A percentile compares a stretch with the other conserved stretches of the same genome.
These are phyloP conservation scores for Bergia sp. DNA, from an alignment of 92 coral and sea anemone genomes.

Conservation along the genomic window DNA sequence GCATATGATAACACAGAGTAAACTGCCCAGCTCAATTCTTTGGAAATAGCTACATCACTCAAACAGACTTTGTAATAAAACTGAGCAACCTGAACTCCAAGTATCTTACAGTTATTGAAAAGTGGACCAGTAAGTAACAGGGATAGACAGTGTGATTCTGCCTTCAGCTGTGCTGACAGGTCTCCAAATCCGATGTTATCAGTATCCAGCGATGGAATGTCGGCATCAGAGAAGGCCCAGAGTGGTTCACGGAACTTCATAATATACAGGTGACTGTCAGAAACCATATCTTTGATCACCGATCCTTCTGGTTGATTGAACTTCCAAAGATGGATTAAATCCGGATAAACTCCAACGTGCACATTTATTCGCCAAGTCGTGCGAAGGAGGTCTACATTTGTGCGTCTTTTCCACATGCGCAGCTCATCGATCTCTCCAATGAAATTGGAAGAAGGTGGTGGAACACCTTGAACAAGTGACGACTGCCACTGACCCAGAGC, in stretches of 20 bases:
- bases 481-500: conserved; percentile 71
- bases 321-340: conserved; percentile 70
- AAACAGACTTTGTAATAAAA: conserved; percentile 86
- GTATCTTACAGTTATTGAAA: conserved; percentile 62
- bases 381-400: conserved; percentile 53
- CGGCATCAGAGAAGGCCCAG: conserved; percentile 88
- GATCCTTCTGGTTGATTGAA: conserved; percentile 62
- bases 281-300: conserved; percentile 46
- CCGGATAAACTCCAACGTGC: conserved; percentile 38
- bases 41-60: conserved; percentile 67
- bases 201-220: conserved; percentile 58
- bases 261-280: conserved; percentile 43
- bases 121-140: conserved; percentile 79
- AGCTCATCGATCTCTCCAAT: conserved; percentile 64
- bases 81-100: conserved; percentile 74
- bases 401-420: conserved; percentile 66
- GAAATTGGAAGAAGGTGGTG: conserved; percentile 49
- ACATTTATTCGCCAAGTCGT: conserved; percentile 62
- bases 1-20: conserved; percentile 81
- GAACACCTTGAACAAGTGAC: conserved; percentile 40
- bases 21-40: conserved; percentile 68
- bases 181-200: conserved; percentile 39
- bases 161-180: conserved; percentile 42
- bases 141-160: conserved; percentile 70
- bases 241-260: conserved; percentile 79